Percentiles rank a stretch among this genome's conserved stretches.
These are phyloP conservation scores for Diglossa cyanea DNA, from an alignment of 2,797 vertebrate genomes.

Conservation along the genomic window DNA sequence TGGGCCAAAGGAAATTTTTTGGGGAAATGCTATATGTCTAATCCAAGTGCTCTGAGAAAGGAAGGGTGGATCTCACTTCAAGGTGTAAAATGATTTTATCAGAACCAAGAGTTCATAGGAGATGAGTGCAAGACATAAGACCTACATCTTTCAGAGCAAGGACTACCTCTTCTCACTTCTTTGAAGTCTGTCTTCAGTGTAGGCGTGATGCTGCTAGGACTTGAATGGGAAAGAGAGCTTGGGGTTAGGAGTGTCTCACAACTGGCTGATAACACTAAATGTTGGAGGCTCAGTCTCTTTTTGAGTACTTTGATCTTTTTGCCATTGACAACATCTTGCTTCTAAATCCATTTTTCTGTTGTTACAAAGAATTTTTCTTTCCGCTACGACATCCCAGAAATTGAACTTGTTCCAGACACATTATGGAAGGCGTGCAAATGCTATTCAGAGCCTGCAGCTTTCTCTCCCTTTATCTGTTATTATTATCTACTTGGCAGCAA, in stretches of 20 bases:
- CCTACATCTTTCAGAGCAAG: not conserved
- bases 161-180: not conserved
- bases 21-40: not conserved
- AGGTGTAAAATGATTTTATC: not conserved
- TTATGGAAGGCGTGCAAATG: not conserved
- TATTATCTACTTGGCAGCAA: constrained; percentile 52
- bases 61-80: not conserved
- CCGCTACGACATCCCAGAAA: not conserved
- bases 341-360: not conserved
- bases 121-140: not conserved
- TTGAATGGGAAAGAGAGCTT: not conserved
- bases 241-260: not conserved
- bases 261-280: not conserved
- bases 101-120: not conserved
- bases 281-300: not conserved
- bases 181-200: not conserved
- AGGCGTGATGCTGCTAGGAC: not conserved
- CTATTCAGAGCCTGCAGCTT: constrained; percentile 11
- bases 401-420: not conserved
- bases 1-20: not conserved
- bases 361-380: not conserved
- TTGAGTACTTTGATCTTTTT: not conserved
- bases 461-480: constrained; percentile 34
- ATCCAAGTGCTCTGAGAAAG: not conserved
- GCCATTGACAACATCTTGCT: not conserved